phyloP scores from a whole-genome alignment of 2,888 invertebrate species.

The Drosophila ezoana region DNA sequence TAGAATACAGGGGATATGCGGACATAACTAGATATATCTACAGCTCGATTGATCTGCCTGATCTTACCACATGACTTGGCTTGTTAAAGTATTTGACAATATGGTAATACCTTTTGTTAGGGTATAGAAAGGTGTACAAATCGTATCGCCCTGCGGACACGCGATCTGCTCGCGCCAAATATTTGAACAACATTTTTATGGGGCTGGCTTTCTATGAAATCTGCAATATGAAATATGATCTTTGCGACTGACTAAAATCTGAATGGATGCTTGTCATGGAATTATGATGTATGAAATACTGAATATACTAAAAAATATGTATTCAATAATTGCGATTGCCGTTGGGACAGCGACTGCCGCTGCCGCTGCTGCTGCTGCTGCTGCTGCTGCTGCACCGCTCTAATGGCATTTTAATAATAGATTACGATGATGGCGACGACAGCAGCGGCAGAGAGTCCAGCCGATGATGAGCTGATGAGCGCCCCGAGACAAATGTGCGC shows the following conservation, averaged over 20 bases:
- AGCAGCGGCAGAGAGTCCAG: slow-evolving; percentile 28
- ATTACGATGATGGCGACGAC: slow-evolving; percentile 68
- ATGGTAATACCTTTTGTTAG: neutral
- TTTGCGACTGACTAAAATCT: slow-evolving; percentile 5
- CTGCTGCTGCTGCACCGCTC: slow-evolving; percentile 61
- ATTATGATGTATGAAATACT: slow-evolving; percentile 32
- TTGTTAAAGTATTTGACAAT: too few species aligned
- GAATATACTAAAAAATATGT: slow-evolving; percentile 27
- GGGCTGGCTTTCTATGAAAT: slow-evolving; percentile 51
- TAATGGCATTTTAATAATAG: slow-evolving; percentile 77
- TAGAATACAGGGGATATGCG: too few species aligned
- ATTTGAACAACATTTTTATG: slow-evolving; percentile 69
- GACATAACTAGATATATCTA: too few species aligned
- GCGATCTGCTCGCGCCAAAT: slow-evolving; percentile 70
- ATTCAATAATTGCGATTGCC: slow-evolving; percentile 77
- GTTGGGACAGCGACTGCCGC: slow-evolving; percentile 58
- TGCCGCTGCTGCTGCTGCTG: slow-evolving; percentile 15
- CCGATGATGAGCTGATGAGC: slow-evolving; percentile 50
- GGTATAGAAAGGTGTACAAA: slow-evolving; percentile 14
- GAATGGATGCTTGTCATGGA: neutral
- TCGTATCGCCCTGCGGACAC: slow-evolving; percentile 47
- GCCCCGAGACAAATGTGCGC: slow-evolving; percentile 63
- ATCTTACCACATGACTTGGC: too few species aligned
- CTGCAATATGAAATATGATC: slow-evolving; percentile 45
- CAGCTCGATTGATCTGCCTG: too few species aligned